Percentiles rank a stretch among this genome's conserved stretches.
phyloP scores from a whole-genome alignment of 23 tunicate genomes.

The Phallusia fumigata region DNA sequence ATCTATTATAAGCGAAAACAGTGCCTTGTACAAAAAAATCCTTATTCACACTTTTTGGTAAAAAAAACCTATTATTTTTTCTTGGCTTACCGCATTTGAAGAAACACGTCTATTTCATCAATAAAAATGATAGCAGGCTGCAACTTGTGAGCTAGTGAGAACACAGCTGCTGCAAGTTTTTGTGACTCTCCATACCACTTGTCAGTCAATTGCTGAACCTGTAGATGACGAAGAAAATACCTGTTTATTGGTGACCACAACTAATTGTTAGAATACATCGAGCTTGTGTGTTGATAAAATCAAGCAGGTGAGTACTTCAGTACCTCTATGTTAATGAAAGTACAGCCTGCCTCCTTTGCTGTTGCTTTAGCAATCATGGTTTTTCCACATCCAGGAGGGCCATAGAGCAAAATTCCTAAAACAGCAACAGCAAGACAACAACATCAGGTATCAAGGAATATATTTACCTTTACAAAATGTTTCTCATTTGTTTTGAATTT shows the following conservation, averaged over 20 bases:
- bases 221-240: not conserved
- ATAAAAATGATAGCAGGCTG: conserved; percentile 91
- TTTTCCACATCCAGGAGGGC: conserved; percentile 99
- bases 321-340: conserved; percentile 87
- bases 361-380: conserved; percentile 98
- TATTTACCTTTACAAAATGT: no score
- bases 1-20: not conserved
- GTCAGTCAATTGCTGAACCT: conserved; percentile 91
- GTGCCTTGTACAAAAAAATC: no score
- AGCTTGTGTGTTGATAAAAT: no score
- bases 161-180: conserved; percentile 96
- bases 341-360: conserved; percentile 90
- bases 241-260: no score
- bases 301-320: not conserved
- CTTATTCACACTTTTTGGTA: no score
- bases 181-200: conserved; percentile 99
- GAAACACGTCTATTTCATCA: conserved; percentile 96
- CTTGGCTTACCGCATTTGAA: conserved; percentile 71
- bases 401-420: conserved; percentile 80
- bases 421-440: no score
- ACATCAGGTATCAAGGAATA: no score
- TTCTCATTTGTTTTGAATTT: no score
- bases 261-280: no score
- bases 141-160: conserved; percentile 89
- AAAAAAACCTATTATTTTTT: no score